A percentile compares a stretch with the other conserved stretches of the same genome.
These are phyloP conservation scores for Aurelia sp. DNA, from an alignment of 30 jellyfish, hydroid and myxozoan species.

Conservation along the genomic window DNA sequence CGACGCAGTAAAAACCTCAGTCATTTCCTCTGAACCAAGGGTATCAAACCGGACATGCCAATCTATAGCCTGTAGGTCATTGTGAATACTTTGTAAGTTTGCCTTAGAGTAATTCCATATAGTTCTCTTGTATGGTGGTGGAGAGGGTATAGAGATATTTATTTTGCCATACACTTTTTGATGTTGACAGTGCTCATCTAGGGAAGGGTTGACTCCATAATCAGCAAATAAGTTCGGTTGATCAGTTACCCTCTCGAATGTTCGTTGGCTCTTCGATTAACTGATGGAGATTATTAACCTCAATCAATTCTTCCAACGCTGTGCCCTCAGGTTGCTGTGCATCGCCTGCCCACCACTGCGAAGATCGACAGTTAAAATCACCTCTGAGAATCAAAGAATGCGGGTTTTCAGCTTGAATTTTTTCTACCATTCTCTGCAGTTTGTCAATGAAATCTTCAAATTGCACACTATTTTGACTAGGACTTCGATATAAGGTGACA, in stretches of 20 bases:
- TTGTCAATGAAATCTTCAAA: conserved; percentile 7
- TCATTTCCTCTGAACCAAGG: conserved; percentile 40
- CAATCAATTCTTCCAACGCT: conserved; percentile 17
- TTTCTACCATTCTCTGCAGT: neutral
- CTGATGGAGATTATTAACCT: conserved; percentile 22
- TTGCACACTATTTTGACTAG: conserved; percentile 11
- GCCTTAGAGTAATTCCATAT: conserved; percentile 19
- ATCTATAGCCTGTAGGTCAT: conserved; percentile 13
- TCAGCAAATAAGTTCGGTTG: conserved; percentile 7
- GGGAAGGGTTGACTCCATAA: conserved; percentile 4
- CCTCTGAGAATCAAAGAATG: too few relatives aligned
- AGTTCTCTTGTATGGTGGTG: conserved; percentile 14
- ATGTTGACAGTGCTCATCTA: conserved; percentile 30
- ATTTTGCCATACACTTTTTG: conserved; percentile 19
- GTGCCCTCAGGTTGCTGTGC: conserved; percentile 15
- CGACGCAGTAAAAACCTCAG: conserved; percentile 40
- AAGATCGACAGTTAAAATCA: too few relatives aligned
- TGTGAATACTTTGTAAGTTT: neutral
- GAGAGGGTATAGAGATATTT: conserved; percentile 11
- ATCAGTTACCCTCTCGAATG: conserved; percentile 7
- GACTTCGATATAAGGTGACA: conserved; percentile 20
- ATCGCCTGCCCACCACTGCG: too few relatives aligned
- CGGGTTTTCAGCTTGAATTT: neutral
- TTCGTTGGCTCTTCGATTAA: conserved; percentile 17
- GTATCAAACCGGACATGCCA: conserved; percentile 35